Evolutionary conservation across 1,140 invertebrate species (phyloP), one percentile per base, ranked within the genome.

Genomic region (Plectrocnemia conspersa): DNA sequence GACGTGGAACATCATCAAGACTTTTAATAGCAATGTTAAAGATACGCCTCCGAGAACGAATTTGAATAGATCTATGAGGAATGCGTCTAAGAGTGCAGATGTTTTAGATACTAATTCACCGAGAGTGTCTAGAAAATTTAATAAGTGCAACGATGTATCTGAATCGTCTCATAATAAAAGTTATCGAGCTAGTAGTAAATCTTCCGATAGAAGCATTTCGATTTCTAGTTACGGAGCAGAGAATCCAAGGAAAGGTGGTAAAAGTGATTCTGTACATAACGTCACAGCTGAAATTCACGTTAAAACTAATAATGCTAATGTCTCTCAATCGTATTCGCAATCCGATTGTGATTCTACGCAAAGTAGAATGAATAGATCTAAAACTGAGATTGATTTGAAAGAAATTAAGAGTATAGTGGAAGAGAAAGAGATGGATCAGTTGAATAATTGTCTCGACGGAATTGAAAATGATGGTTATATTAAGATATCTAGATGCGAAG

Each of bases 231-330:
- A 29, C 35, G 29, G 13, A 54, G 24, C 29, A 21, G 42, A 53
- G 15, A 24, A 13, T 35, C 19, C 29, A 4, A 73, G 70, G 57
- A 72, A 68, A 50, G 73, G 71, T 9, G 71, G 64, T 59, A 75
- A 71, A 40, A 73, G 60, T 42, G 73, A 73, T 59, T 58, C 63
- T 40, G 54, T 63, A 15, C 68, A 73, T 19, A 72, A 71, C 59
- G 66, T 74, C n/a, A 75, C 71, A 33, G 72, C 72, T 35, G 74
- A 76, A 66, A 70, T 74, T 47, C 72, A 75, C 40, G 67, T 71
- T 0, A 73, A 70, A 64, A 61, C 70, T 19, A 73, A 70, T 59
- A 71, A 65, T 58, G 46, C 69, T 16, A 66, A 68, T 1, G 55
- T 71, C 13, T 70, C 69, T 1, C 68, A 71, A 40, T 73, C 73